Conservation (phyloP, 2,113 vertebrate genomes). For the Gorsachius goisagi region DNA sequence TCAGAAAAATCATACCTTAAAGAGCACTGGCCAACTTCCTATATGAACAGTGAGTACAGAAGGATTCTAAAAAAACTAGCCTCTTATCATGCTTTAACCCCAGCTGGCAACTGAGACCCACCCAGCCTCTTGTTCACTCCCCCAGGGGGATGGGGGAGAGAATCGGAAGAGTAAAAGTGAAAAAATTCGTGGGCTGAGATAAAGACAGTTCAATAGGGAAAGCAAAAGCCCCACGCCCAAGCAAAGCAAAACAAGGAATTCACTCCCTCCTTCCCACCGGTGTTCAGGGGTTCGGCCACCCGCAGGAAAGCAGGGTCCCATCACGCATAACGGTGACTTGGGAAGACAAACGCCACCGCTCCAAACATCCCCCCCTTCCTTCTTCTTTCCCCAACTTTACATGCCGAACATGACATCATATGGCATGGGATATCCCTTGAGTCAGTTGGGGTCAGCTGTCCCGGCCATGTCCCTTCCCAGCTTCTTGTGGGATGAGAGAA, state of each 20-base stretch:
- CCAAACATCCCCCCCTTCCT: rapidly evolving
- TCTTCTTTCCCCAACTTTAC: neutral
- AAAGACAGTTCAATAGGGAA: too few relatives aligned
- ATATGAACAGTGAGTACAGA: neutral
- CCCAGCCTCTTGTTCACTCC: too few relatives aligned
- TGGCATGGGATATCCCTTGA: neutral
- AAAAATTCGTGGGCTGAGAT: too few relatives aligned
- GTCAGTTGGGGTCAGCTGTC: too few relatives aligned
- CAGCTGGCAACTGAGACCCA: neutral
- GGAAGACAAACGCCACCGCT: neutral
- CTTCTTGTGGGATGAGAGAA: too few relatives aligned
- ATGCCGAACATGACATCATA: neutral
- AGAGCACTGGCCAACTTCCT: neutral
- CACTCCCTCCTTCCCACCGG: neutral
- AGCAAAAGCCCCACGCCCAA: too few relatives aligned
- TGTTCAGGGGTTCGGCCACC: neutral
- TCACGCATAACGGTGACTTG: rapidly evolving
- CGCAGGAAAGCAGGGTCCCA: too few relatives aligned
- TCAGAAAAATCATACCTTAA: neutral
- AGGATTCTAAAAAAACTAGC: neutral
- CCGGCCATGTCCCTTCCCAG: too few relatives aligned
- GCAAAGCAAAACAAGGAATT: neutral
- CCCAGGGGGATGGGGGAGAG: too few relatives aligned
- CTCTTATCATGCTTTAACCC: neutral
- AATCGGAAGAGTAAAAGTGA: too few relatives aligned